Evolutionary conservation across 2,113 vertebrate species (phyloP).

Genomic region (Platichthys flesus): DNA sequence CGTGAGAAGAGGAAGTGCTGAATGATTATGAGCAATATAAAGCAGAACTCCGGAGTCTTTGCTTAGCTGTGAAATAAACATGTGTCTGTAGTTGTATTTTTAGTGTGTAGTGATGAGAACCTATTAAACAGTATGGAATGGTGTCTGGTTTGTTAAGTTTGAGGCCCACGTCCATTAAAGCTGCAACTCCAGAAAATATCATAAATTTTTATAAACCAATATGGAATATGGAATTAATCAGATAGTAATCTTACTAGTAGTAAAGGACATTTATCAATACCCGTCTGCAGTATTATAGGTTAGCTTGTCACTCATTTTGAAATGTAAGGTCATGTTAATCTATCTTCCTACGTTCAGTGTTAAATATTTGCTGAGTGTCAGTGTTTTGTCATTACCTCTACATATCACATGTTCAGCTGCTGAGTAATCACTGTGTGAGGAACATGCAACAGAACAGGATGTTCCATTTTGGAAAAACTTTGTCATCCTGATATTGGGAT

Average conservation of each 20-base stretch:
- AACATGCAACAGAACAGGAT: constrained; percentile 46
- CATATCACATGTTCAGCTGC: constrained; percentile 61
- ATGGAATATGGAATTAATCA: neutral
- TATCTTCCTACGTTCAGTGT: neutral
- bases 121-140: neutral
- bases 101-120: neutral
- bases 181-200: neutral
- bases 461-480: constrained; percentile 23
- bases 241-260: no score
- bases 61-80: neutral
- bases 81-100: neutral
- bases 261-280: neutral
- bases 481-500: neutral
- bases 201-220: neutral
- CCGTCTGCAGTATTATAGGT: neutral
- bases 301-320: neutral
- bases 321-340: neutral
- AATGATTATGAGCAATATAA: neutral
- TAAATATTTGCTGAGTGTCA: constrained; percentile 11
- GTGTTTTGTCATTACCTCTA: constrained; percentile 44
- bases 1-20: neutral
- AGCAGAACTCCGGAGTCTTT: neutral
- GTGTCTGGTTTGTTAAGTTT: no score
- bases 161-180: neutral
- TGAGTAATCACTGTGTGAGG: constrained; percentile 51